Evolutionary conservation across 2,113 vertebrate species (phyloP), one percentile per base, ranked within the genome.

Genomic region (Sprattus sprattus): DNA sequence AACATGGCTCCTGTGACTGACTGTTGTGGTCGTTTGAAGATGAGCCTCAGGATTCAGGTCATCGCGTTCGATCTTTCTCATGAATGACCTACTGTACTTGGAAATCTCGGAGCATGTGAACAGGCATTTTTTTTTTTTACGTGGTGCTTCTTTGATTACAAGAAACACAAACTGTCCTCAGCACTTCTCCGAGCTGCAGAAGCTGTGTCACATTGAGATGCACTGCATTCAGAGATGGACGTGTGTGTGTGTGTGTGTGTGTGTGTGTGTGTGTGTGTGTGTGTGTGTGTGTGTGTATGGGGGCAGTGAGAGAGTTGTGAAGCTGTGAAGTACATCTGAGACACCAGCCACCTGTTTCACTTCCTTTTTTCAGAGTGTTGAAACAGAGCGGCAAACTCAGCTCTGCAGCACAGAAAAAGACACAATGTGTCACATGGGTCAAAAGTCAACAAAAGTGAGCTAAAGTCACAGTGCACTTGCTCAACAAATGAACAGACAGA

Each of bases 41-140:
- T 13, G n/a, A 28, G 64, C 64, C n/a, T 28, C n/a, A 11, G 64
- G 64, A 67, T 25, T 67, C 10, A 8, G 2, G 64, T 67, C 64
- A 67, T 67, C 7, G 7, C n/a, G 25, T 67, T 67, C n/a, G 64
- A 67, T 67, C 22, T 67, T 11, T 28, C 64, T 25, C 25, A 28
- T 67, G 64, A 67, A 67, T 28, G 64, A 8, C 64, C n/a, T 67
- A 67, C 64, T 67, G 64, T 67, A 28, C 64, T 67, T 85, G 85
- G 60, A 89, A 88, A 86, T 86, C 84, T 81, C 80, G 47, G 86
- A 85, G 88, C 88, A 84, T 89, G 89, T 89, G 60, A 90, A 25
- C 45, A 67, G 25, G n/a, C 64, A 3, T 64, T 64, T n/a, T 25
- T 28, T 67, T 67, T 28, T 28, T 28, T 67, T 13, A 67, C 25